Percentiles rank a stretch among this genome's conserved stretches.
phyloP scores from a whole-genome alignment of 2,888 invertebrate species.

The Celastrina argiolus region DNA sequence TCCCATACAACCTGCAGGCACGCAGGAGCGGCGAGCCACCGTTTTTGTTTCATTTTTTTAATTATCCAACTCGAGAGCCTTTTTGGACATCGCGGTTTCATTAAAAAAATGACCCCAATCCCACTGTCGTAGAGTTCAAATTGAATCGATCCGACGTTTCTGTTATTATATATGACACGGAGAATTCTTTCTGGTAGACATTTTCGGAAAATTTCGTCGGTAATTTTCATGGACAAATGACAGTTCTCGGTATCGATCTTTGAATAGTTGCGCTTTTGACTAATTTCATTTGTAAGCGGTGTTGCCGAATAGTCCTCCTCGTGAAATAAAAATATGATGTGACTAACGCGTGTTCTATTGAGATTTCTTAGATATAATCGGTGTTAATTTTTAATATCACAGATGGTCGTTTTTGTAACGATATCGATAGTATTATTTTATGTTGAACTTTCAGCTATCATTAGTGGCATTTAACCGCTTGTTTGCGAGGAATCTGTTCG shows the following conservation, averaged over 20 bases:
- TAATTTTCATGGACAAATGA: constrained; percentile 34
- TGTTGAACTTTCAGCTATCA: neutral
- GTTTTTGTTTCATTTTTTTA: constrained; percentile 44
- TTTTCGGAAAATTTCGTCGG: constrained; percentile 44
- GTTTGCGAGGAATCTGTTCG: constrained; percentile 12
- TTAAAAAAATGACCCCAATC: constrained; percentile 20
- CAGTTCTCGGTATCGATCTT: constrained; percentile 39
- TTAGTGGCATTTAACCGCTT: neutral
- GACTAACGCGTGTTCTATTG: neutral
- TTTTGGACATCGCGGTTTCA: constrained; percentile 35
- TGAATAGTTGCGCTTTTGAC: constrained; percentile 27
- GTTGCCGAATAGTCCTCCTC: neutral
- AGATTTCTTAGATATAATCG: neutral
- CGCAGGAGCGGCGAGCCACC: constrained; percentile 31
- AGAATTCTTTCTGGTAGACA: constrained; percentile 39
- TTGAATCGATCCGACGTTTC: constrained; percentile 24
- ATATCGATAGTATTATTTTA: neutral
- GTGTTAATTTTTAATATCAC: neutral
- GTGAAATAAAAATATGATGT: neutral
- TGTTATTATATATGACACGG: constrained; percentile 35
- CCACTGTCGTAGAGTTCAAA: neutral
- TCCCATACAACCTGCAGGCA: constrained; percentile 47
- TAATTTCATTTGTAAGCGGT: constrained; percentile 20
- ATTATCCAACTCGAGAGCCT: constrained; percentile 39
- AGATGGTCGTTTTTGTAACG: neutral